Percentiles rank a stretch among this genome's conserved stretches.
Conservation (phyloP, 2,888 invertebrate species). For the Rhyacophila evoluta region DNA sequence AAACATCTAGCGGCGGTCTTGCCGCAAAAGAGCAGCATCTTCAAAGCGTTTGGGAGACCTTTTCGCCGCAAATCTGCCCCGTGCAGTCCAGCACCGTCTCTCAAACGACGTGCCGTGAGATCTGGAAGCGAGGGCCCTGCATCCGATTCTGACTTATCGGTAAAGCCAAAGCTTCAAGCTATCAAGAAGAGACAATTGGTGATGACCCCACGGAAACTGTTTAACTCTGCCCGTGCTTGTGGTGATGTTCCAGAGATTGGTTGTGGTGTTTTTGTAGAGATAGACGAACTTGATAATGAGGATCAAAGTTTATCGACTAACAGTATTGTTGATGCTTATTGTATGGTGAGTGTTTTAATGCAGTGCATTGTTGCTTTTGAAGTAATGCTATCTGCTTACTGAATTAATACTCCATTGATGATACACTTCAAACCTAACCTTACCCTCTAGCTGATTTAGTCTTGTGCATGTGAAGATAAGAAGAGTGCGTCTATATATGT, state of each 20-base stretch:
- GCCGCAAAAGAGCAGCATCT: conserved; percentile 72
- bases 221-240: conserved; percentile 9
- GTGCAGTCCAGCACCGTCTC: conserved; percentile 73
- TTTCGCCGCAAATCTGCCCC: conserved; percentile 78
- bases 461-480: too few relatives aligned
- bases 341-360: conserved; percentile 67
- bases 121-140: conserved; percentile 69
- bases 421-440: too few relatives aligned
- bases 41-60: conserved; percentile 75
- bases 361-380: too few relatives aligned
- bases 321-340: conserved; percentile 59
- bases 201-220: conserved; percentile 16
- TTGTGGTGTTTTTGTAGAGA: conserved; percentile 45
- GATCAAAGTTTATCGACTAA: conserved; percentile 58
- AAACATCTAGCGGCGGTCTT: conserved; percentile 71
- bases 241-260: conserved; percentile 41
- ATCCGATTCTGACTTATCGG: conserved; percentile 63
- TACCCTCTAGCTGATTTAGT: too few relatives aligned
- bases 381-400: too few relatives aligned
- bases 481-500: too few relatives aligned
- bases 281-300: conserved; percentile 51
- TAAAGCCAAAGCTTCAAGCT: conserved; percentile 60
- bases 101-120: conserved; percentile 61
- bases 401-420: too few relatives aligned
- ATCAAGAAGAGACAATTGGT: conserved; percentile 57